Evolutionary conservation across 2,113 vertebrate genomes (phyloP), one percentile per base, ranked within the genome.

Genomic region (Heteronetta atricapilla): DNA sequence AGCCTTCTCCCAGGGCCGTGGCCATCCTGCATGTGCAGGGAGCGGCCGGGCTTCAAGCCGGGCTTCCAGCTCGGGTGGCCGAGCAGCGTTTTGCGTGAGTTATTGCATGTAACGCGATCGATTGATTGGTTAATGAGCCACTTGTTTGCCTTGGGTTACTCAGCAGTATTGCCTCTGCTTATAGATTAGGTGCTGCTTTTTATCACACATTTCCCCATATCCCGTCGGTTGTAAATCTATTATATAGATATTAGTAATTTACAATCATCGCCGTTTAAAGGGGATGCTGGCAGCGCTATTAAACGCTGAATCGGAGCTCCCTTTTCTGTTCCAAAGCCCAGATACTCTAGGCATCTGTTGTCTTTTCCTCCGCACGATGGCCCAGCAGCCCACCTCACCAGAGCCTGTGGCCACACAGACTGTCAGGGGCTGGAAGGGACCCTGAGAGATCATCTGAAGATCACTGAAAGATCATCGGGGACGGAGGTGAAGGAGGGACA

Each of bases 111-210:
- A 91, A 60, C 60, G 55, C 79, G 42, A 72, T 90, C 74, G 70
- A 82, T 92, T 87, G 86, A 80, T 85, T 80, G 52, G 69, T 84
- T 95, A 95, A 94, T 93, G 94, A 96, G 91, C 77, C 86, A 40
- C 92, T 96, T 84, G 82, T 90, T 94, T 93, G 91, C 94, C 74
- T 23, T 42, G 10, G 86, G 91, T 95, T 90, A 94, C 86, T 94
- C 62, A n/a, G 90, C 69, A 13, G 50, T 64, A 34, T 76, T 86
- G 86, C 75, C 46, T 88, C 70, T 90, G 59, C 78, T 87, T 64
- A 64, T 36, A 70, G 90, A 82, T 78, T 53, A 73, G 62, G 64
- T 62, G 82, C 68, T 95, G 79, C 56, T 83, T 91, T 91, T 95
- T 78, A 70, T 89, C 79, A 17, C 36, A 11, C 14, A 2, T 83